Conservation (phyloP, 2,888 invertebrate species). For the Herminia tarsipennalis region DNA sequence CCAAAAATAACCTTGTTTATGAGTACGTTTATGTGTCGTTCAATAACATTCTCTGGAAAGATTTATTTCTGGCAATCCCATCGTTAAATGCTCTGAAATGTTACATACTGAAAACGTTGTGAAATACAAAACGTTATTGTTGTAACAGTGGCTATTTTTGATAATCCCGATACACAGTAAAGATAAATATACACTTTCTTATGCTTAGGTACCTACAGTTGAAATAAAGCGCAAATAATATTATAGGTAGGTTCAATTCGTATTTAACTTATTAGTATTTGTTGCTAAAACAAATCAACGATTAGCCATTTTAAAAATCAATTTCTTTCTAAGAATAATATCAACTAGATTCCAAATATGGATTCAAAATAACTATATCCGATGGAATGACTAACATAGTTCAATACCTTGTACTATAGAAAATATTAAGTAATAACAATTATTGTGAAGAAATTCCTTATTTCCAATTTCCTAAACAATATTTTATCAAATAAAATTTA, state of each 20-base stretch:
- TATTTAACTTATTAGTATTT: conserved; percentile 5
- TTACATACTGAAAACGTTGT: no score
- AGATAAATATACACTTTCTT: conserved; percentile 1
- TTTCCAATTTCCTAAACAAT: conserved; percentile 10
- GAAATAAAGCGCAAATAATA: conserved; percentile 9
- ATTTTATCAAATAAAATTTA: conserved; percentile 21
- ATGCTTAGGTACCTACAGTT: conserved; percentile 3
- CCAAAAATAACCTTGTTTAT: no score
- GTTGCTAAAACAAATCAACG: conserved; percentile 10
- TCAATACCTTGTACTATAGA: conserved; percentile 9
- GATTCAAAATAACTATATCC: conserved; percentile 9
- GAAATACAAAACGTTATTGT: conserved; percentile 5
- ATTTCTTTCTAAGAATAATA: conserved; percentile 7
- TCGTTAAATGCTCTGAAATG: no score
- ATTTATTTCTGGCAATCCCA: no score
- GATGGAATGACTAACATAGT: conserved; percentile 19
- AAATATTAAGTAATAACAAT: conserved; percentile 15
- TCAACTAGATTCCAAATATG: conserved; percentile 11
- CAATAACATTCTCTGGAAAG: no score
- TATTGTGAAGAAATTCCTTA: conserved; percentile 9
- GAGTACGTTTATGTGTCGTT: no score
- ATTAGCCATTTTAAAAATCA: conserved; percentile 8
- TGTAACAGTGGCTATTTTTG: conserved; percentile 31
- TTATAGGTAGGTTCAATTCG: conserved; percentile 1
- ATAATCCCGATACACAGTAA: conserved; percentile 14